A percentile compares a stretch with the other conserved stretches of the same genome.
Conservation (phyloP, 2,113 vertebrate species). For the Strix uralensis region DNA sequence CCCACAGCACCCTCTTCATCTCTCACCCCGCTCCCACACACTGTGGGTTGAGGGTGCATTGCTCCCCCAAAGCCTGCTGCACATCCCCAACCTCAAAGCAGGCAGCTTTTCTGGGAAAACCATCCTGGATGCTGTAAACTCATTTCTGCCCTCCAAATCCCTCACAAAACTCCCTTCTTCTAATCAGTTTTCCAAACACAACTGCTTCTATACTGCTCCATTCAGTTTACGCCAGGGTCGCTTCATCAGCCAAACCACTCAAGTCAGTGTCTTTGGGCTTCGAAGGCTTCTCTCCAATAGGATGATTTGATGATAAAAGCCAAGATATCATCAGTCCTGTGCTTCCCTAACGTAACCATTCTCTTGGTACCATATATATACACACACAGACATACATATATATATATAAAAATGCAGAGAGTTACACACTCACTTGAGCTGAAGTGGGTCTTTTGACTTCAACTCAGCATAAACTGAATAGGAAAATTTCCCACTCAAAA, state of each 20-base stretch:
- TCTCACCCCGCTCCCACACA: neutral
- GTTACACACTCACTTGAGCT: neutral
- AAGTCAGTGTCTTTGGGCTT: fast-evolving
- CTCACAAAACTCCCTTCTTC: neutral
- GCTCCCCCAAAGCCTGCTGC: neutral
- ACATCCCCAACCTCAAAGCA: neutral
- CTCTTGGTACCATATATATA: neutral
- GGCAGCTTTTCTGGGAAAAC: neutral
- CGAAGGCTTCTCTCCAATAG: fast-evolving
- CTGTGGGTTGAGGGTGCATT: fast-evolving
- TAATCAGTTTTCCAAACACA: neutral
- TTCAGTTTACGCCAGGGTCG: neutral
- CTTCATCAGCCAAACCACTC: neutral
- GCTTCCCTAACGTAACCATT: neutral
- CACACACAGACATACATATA: fast-evolving
- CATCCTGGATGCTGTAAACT: neutral
- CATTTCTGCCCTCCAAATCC: neutral
- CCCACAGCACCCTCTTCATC: neutral
- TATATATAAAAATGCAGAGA: neutral
- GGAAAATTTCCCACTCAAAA: neutral
- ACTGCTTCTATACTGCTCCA: fast-evolving
- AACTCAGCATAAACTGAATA: neutral
- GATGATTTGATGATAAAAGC: neutral
- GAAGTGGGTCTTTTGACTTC: neutral
- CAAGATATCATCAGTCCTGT: neutral